Percentiles rank a stretch among this genome's conserved stretches.
phyloP scores from a whole-genome alignment of 37 sponge, comb jelly and placozoan species.

The Aplysina aerophoba region DNA sequence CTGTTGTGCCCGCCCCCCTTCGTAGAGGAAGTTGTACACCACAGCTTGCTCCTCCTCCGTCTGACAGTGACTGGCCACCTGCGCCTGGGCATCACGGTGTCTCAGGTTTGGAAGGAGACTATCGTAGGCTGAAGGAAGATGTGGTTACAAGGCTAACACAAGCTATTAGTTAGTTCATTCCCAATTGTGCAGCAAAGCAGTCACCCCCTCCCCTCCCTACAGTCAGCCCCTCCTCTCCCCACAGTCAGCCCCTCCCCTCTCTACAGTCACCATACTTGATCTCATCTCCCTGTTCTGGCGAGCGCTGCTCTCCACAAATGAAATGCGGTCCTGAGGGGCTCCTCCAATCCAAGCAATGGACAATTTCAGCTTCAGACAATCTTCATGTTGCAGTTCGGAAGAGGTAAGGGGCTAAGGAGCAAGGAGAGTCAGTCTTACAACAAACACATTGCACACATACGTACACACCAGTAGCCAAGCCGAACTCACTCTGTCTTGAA shows the following conservation, averaged over 20 bases:
- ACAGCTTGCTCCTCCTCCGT: constrained; percentile 4
- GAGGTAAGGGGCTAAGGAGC: neutral
- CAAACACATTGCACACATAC: neutral
- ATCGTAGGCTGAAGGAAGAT: constrained; percentile 1
- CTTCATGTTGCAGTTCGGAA: neutral
- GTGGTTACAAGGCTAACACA: neutral
- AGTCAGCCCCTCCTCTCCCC: too few species aligned
- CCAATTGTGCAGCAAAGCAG: too few species aligned
- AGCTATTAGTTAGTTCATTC: too few species aligned
- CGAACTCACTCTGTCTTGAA: neutral
- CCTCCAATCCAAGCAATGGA: constrained; percentile 7
- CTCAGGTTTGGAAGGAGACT: neutral
- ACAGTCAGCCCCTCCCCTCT: too few species aligned
- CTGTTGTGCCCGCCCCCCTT: constrained; percentile 76
- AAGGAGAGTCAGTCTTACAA: neutral
- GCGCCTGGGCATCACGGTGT: neutral
- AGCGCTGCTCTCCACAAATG: neutral
- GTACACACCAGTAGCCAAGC: too few species aligned
- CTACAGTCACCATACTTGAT: too few species aligned
- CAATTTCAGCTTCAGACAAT: neutral
- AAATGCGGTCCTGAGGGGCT: neutral
- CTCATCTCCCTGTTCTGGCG: too few species aligned
- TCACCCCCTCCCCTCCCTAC: too few species aligned
- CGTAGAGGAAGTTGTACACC: constrained; percentile 87
- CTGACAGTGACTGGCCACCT: neutral